These are phyloP conservation scores for Teleogryllus oceanicus DNA, from an alignment of 2,888 invertebrate genomes.

Conservation along the genomic window DNA sequence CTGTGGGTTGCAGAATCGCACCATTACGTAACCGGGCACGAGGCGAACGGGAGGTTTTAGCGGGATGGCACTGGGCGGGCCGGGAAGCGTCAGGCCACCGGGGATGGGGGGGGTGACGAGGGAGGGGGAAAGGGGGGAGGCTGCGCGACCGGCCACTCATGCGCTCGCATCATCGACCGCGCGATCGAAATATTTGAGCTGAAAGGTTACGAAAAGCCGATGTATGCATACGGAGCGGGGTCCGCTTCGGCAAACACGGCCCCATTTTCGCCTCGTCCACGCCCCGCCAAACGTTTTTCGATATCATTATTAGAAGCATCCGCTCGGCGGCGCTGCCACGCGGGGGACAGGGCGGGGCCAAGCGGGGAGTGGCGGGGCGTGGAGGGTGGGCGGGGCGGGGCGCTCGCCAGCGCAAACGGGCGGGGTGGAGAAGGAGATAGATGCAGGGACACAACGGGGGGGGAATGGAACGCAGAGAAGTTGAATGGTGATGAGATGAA, in stretches of 20 bases:
- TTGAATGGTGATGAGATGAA: no score
- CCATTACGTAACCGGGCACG: not conserved
- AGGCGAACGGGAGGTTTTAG: not conserved
- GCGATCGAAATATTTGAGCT: constrained; percentile 18
- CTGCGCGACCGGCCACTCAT: not conserved
- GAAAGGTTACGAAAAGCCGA: not conserved
- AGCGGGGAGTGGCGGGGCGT: not conserved
- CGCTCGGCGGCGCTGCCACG: no score
- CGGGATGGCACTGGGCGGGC: not conserved
- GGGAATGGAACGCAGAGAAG: no score
- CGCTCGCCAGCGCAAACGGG: no score
- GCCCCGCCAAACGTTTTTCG: not conserved
- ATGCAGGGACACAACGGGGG: no score
- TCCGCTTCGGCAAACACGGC: not conserved
- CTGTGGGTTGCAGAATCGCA: not conserved
- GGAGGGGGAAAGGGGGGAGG: not conserved
- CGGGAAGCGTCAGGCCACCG: not conserved
- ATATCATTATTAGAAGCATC: constrained; percentile 7
- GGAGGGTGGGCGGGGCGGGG: no score
- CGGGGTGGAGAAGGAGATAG: no score
- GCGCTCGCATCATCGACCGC: not conserved
- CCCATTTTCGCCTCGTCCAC: not conserved
- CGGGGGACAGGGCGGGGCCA: not conserved
- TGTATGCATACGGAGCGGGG: not conserved
- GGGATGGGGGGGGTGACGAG: not conserved